phyloP scores from a whole-genome alignment of 2,888 invertebrate genomes.

The Slavum lentiscoides region DNA sequence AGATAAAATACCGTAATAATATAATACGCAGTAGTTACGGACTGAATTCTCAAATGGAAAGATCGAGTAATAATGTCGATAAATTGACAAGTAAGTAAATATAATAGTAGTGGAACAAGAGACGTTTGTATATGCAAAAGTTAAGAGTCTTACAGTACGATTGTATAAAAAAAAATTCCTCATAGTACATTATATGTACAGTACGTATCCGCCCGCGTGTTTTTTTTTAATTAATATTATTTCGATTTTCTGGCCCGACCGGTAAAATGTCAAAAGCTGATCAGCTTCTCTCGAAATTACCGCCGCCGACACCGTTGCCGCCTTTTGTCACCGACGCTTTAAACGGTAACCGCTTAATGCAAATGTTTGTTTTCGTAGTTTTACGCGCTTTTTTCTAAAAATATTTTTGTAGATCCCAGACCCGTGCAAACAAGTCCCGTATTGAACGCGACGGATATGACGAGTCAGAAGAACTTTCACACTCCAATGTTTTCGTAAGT shows the following conservation, averaged over 20 bases:
- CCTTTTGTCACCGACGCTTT: slow-evolving; percentile 67
- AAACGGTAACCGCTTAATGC: slow-evolving; percentile 25
- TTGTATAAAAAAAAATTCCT: not conserved
- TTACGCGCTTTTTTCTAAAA: not conserved
- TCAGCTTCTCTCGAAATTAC: slow-evolving; percentile 67
- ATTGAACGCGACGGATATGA: slow-evolving; percentile 27
- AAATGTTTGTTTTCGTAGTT: not conserved
- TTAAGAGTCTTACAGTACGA: not conserved
- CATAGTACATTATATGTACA: too few species aligned
- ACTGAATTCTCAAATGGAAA: not conserved
- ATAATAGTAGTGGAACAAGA: not conserved
- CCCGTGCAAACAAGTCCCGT: not conserved
- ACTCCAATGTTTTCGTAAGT: slow-evolving; percentile 57
- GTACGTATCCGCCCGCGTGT: too few species aligned
- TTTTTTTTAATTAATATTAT: not conserved
- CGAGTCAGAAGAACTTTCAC: slow-evolving; percentile 54
- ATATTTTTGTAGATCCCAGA: slow-evolving; percentile 7
- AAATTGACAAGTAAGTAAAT: slow-evolving; percentile 5
- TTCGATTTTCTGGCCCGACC: slow-evolving; percentile 1
- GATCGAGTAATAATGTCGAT: not conserved
- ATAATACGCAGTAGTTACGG: not conserved
- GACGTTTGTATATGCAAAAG: too few species aligned
- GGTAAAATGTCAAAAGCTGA: slow-evolving; percentile 33
- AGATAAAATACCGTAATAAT: too few species aligned
- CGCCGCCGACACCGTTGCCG: slow-evolving; percentile 71